Conservation (phyloP, 2,797 vertebrate species). For the Emydoidea blandingii region DNA sequence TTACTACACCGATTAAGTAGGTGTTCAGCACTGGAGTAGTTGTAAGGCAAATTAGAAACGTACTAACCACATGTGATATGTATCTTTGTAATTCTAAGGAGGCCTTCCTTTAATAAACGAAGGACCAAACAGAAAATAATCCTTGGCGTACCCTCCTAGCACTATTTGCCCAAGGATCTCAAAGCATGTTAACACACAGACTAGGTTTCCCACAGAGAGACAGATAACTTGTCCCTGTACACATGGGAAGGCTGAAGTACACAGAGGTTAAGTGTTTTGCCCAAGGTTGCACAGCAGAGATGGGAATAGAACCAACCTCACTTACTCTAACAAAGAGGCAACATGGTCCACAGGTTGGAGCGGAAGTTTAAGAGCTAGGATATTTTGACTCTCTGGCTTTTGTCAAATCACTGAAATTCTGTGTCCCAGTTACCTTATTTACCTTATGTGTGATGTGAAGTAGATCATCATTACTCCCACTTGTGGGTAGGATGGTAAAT, state of each 20-base stretch:
- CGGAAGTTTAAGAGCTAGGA: not conserved
- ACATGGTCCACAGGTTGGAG: constrained; percentile 12
- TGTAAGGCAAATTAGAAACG: not conserved
- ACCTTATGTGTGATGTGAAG: too few relatives aligned
- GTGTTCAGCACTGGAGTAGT: not conserved
- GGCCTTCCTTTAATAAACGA: fast-evolving
- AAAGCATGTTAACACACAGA: not conserved
- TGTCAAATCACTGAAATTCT: not conserved
- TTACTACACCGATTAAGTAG: not conserved
- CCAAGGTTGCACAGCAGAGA: not conserved
- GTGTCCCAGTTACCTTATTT: too few relatives aligned
- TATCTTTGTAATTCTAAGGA: not conserved
- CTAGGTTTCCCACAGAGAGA: not conserved
- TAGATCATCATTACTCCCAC: too few relatives aligned
- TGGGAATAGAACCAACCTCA: not conserved
- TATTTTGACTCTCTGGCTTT: not conserved
- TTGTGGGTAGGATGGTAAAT: not conserved
- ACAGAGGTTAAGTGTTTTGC: not conserved
- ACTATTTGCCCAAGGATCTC: not conserved
- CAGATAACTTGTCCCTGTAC: not conserved
- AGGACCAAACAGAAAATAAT: not conserved
- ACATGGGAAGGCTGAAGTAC: not conserved
- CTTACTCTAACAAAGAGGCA: not conserved
- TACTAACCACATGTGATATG: not conserved
- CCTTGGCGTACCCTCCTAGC: not conserved